phyloP scores from a whole-genome alignment of 2,113 vertebrate species.

The Oplegnathus fasciatus region DNA sequence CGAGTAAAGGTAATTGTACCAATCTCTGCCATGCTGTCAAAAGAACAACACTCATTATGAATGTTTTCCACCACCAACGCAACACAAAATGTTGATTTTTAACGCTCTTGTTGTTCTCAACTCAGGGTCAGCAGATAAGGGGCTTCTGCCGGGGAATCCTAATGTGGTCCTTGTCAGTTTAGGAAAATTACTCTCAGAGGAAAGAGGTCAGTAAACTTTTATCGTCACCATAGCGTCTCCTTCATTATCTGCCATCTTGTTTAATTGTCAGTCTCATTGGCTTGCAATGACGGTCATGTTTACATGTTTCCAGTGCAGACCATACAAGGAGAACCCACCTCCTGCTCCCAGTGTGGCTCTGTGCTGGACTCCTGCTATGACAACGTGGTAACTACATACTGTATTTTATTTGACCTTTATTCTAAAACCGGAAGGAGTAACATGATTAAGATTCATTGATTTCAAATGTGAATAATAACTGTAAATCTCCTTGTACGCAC shows the following conservation, averaged over 20 bases:
- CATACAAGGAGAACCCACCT: constrained; percentile 56
- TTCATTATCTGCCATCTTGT: background rate
- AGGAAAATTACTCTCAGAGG: constrained; percentile 76
- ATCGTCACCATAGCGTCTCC: constrained; percentile 13
- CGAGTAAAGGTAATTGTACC: constrained; percentile 30
- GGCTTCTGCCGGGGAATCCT: constrained; percentile 78
- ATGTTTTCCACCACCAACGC: background rate
- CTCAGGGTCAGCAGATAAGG: constrained; percentile 50
- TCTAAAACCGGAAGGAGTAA: background rate
- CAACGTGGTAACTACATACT: constrained; percentile 66
- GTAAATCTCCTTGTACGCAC: constrained; percentile 2
- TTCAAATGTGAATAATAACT: constrained; percentile 10
- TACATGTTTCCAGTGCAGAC: constrained; percentile 65
- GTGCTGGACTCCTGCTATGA: constrained; percentile 71
- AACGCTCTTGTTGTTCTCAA: background rate
- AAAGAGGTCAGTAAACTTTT: constrained; percentile 69
- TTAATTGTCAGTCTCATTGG: background rate
- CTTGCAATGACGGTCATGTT: background rate
- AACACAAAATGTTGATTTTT: background rate
- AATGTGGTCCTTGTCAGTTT: constrained; percentile 83
- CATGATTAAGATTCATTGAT: background rate
- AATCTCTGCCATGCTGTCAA: background rate
- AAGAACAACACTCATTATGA: background rate
- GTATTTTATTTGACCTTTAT: background rate
- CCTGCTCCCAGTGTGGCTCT: constrained; percentile 75